These are phyloP conservation scores for Machimus atricapillus DNA, from an alignment of 2,888 invertebrate genomes.

Conservation along the genomic window DNA sequence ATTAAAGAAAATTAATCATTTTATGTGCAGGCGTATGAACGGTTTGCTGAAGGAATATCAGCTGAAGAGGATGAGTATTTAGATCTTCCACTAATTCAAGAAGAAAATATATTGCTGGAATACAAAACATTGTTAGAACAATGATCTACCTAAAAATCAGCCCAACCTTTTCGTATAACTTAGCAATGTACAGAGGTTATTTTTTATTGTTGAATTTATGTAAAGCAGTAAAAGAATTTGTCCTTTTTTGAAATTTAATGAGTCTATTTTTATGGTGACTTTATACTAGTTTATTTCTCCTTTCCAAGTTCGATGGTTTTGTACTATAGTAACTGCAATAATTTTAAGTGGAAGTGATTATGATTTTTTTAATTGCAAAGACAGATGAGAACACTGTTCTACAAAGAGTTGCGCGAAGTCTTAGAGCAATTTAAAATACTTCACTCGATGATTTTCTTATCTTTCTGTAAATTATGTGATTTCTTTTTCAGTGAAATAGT, in stretches of 20 bases:
- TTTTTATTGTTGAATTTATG: background rate
- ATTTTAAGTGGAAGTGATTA: too few relatives aligned
- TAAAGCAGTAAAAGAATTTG: background rate
- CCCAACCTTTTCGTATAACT: background rate
- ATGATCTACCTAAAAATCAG: constrained; percentile 43
- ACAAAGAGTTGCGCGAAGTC: too few relatives aligned
- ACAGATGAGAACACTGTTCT: too few relatives aligned
- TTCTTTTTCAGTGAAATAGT: too few relatives aligned
- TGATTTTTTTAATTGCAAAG: too few relatives aligned
- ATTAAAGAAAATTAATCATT: background rate
- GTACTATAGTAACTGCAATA: too few relatives aligned
- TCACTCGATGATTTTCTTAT: too few relatives aligned
- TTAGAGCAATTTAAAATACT: too few relatives aligned
- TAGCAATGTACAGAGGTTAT: background rate
- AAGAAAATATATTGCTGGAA: constrained; percentile 72
- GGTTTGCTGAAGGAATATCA: constrained; percentile 67
- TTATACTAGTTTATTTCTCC: background rate
- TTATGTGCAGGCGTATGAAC: constrained; percentile 64
- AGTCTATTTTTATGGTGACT: background rate
- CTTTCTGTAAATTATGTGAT: too few relatives aligned
- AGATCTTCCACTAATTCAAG: constrained; percentile 73
- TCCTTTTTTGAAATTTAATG: background rate
- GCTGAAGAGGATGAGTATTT: constrained; percentile 76
- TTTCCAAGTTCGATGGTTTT: background rate
- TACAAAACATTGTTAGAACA: constrained; percentile 69